A percentile compares a stretch with the other conserved stretches of the same genome.
phyloP scores from a whole-genome alignment of 64 coral and sea anemone genomes.

The Porites australiensis region DNA sequence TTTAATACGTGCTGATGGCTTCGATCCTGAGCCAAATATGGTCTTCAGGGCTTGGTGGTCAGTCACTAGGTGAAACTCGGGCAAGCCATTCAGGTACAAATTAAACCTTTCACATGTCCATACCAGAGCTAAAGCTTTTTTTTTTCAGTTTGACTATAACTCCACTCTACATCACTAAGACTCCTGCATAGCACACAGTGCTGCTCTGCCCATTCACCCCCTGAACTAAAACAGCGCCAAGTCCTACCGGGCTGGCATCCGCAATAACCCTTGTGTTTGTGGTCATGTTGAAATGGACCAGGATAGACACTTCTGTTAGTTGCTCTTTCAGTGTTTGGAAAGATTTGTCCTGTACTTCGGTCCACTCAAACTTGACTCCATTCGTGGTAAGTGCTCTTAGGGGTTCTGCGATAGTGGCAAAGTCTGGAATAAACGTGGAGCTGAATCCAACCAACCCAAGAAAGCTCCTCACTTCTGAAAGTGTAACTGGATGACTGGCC shows the following conservation, averaged over 20 bases:
- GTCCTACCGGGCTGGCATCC: conserved; percentile 36
- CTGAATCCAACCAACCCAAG: conserved; percentile 28
- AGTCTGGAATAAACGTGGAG: conserved; percentile 19
- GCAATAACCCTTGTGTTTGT: neutral
- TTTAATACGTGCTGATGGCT: neutral
- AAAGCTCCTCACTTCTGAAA: conserved; percentile 36
- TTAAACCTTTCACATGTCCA: neutral
- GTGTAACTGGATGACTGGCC: neutral
- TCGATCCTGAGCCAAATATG: conserved; percentile 11
- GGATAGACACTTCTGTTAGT: neutral
- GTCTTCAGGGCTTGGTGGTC: conserved; percentile 21
- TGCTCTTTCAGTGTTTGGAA: conserved; percentile 1
- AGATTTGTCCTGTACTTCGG: conserved; percentile 2
- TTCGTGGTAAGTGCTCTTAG: neutral
- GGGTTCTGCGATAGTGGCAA: conserved; percentile 3
- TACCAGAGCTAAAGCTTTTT: neutral
- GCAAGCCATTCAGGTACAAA: conserved; percentile 3
- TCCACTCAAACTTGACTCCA: neutral
- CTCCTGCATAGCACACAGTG: conserved; percentile 6
- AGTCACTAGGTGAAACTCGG: conserved; percentile 7
- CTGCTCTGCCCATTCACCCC: neutral
- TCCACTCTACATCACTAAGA: neutral
- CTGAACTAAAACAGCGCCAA: conserved; percentile 31
- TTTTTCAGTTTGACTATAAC: neutral
- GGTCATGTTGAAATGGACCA: conserved; percentile 30